Evolutionary conservation across 1,140 invertebrate species (phyloP), one percentile per base, ranked within the genome.

Genomic region (Acromyrmex echinatior): DNA sequence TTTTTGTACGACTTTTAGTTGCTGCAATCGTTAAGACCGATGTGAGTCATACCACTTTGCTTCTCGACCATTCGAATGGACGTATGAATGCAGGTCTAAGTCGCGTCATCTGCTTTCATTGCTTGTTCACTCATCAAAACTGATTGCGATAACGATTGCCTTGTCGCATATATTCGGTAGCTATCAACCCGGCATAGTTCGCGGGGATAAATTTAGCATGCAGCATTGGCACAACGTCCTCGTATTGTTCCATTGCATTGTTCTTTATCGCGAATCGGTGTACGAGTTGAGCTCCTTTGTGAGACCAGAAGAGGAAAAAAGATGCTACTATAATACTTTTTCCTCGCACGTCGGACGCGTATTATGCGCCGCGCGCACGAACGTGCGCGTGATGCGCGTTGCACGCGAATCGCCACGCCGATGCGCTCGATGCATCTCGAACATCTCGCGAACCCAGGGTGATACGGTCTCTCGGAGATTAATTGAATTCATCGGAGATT

Each of bases 51-150:
- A 21, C 28, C 39, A 49, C 25, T 62, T 84, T 62, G 66, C 49
- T 28, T 21, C 63, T 56, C 70, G 62, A 35, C 18, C 28, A 35
- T 28, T 80, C 63, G 80, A 84, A 84, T 84, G 5, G n/a, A 76
- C 28, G 80, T 21, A 63, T 76, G 80, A 84, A 84, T 76, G 53
- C 39, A 39, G 25, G 10, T 12, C 28, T 62, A 62, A 84, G 56
- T 76, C 70, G 45, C 68, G 39, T 49, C 80, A 62, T 84, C 68
- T 62, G 39, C 80, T 62, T 74, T 84, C 80, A 62, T 84, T 62
- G 56, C 53, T 84, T 74, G 56, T 82, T 82, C 80, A 45, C 58
- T 84, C 70, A 62, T 84, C 80, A 84, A 74, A 74, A 51, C 56
- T 84, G 70, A 84, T 84, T 62, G 68, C 58, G 58, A 76, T 84